Conservation (phyloP, 2,888 invertebrate species). For the Drosophila greeni region DNA sequence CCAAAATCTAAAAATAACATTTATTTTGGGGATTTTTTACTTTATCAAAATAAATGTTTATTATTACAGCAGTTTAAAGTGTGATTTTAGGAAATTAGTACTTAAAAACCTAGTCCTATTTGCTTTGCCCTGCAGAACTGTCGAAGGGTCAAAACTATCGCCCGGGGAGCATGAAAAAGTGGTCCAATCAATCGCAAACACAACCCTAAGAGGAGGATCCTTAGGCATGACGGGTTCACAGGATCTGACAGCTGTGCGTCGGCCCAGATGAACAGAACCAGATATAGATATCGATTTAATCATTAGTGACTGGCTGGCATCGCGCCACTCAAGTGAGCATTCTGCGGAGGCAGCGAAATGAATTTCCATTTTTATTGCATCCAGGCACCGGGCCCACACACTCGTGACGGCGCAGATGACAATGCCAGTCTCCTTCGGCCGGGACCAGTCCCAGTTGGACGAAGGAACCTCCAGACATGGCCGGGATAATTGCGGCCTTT, state of each 20-base stretch:
- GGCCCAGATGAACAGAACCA: slow-evolving; percentile 36
- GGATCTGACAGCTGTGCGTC: slow-evolving; percentile 34
- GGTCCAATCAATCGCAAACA: slow-evolving; percentile 13
- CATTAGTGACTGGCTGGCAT: slow-evolving; percentile 55
- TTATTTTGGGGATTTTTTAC: background rate
- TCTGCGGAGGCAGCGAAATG: slow-evolving; percentile 41
- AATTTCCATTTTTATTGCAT: slow-evolving; percentile 71
- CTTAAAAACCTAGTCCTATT: background rate
- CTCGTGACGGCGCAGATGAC: slow-evolving; percentile 35
- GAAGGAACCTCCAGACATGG: slow-evolving; percentile 28
- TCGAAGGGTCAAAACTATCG: background rate
- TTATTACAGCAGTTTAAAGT: no score
- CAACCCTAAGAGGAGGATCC: slow-evolving; percentile 7
- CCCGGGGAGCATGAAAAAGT: background rate
- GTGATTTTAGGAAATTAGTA: no score
- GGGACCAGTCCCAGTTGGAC: slow-evolving; percentile 13
- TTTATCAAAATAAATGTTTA: background rate
- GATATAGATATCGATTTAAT: slow-evolving; percentile 69
- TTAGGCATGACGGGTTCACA: slow-evolving; percentile 23
- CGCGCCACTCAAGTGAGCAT: slow-evolving; percentile 40
- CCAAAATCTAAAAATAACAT: background rate
- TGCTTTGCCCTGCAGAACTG: background rate
- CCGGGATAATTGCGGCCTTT: slow-evolving; percentile 32
- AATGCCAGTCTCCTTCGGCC: slow-evolving; percentile 28
- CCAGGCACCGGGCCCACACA: slow-evolving; percentile 24